Conservation (phyloP, 2,113 vertebrate species). For the Bubo bubo region DNA sequence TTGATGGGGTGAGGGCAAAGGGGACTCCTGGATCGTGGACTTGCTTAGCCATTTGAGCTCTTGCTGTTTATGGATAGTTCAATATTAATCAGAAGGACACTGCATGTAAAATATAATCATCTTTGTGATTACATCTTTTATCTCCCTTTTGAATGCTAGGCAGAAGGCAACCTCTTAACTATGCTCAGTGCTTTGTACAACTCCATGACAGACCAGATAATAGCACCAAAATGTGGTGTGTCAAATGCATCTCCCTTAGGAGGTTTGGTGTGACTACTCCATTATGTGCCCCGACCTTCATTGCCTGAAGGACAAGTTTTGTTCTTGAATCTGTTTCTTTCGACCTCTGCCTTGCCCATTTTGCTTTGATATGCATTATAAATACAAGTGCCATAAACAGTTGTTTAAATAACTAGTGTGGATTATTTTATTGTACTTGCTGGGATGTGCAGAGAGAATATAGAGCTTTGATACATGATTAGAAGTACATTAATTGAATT, state of each 20-base stretch:
- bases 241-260: slow-evolving; percentile 68
- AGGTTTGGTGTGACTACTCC: slow-evolving; percentile 62
- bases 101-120: slow-evolving; percentile 1
- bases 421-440: neutral
- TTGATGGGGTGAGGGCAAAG: neutral
- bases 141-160: neutral
- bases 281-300: slow-evolving; percentile 72
- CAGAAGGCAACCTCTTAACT: neutral
- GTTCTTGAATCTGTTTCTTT: slow-evolving; percentile 1
- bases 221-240: slow-evolving; percentile 36
- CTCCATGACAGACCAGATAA: slow-evolving; percentile 38
- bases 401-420: neutral
- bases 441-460: neutral
- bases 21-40: neutral
- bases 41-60: neutral
- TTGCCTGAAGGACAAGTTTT: slow-evolving; percentile 25
- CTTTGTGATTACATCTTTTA: neutral
- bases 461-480: neutral
- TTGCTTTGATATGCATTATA: neutral
- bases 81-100: slow-evolving; percentile 10
- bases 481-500: neutral
- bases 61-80: neutral
- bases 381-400: neutral
- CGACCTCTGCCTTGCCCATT: neutral
- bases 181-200: neutral